Conservation (phyloP, 37 sponge, comb jelly and placozoan species). For the Cliona cf. orientalis region DNA sequence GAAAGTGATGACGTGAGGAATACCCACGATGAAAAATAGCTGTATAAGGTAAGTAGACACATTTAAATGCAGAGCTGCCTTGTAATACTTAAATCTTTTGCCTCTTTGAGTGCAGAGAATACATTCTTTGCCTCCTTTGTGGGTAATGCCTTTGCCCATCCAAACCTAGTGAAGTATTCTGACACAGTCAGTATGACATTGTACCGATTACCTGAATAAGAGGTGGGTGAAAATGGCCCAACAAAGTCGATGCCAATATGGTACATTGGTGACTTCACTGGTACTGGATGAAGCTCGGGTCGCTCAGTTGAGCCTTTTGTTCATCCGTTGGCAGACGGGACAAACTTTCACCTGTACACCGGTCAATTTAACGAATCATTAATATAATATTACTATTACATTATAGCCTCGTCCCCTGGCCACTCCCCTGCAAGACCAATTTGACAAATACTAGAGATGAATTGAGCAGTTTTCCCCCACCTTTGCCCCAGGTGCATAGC, state of each 20-base stretch:
- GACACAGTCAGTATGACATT: conserved; percentile 40
- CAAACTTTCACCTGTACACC: too few relatives aligned
- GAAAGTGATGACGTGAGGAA: too few relatives aligned
- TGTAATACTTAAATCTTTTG: background rate
- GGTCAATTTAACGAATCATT: too few relatives aligned
- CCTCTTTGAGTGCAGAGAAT: conserved; percentile 27
- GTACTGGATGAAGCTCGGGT: conserved; percentile 52
- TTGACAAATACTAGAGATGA: too few relatives aligned
- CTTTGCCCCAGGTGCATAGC: too few relatives aligned
- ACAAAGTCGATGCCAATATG: conserved; percentile 62
- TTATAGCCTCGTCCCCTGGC: too few relatives aligned
- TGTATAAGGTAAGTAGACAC: too few relatives aligned
- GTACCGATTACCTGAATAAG: conserved; percentile 28
- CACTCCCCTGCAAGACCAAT: too few relatives aligned
- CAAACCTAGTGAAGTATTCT: conserved; percentile 56
- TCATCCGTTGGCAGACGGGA: conserved; percentile 21
- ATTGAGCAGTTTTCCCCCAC: too few relatives aligned
- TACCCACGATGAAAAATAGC: too few relatives aligned
- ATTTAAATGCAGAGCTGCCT: too few relatives aligned
- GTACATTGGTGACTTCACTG: conserved; percentile 35
- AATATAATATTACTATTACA: too few relatives aligned
- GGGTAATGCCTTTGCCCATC: conserved; percentile 46
- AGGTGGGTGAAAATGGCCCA: conserved; percentile 43
- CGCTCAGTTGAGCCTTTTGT: conserved; percentile 5
- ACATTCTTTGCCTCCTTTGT: conserved; percentile 30